Evolutionary conservation across 1,140 invertebrate species (phyloP).

Genomic region (Drosophila willistoni): DNA sequence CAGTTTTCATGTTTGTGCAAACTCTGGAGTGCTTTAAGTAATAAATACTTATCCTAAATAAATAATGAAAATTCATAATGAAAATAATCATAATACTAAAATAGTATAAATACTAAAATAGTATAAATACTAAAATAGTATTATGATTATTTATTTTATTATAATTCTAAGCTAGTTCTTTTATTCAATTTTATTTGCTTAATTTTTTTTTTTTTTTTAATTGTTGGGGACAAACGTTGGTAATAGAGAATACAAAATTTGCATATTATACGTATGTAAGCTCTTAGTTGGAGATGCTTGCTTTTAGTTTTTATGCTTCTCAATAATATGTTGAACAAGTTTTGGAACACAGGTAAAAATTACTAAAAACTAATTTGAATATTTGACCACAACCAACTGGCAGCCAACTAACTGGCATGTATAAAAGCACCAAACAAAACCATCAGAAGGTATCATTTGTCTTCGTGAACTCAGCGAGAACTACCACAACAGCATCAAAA

Average conservation of each 20-base stretch:
- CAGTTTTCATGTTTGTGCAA: too few relatives aligned
- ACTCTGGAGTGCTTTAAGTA: too few relatives aligned
- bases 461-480: slow-evolving; percentile 4
- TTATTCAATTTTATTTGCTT: neutral
- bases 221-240: neutral
- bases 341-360: too few relatives aligned
- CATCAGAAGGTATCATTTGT: slow-evolving; percentile 8
- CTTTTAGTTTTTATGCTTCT: slow-evolving; percentile 6
- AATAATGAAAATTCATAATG: too few relatives aligned
- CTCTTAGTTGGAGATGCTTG: neutral
- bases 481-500: slow-evolving; percentile 35
- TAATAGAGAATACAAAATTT: neutral
- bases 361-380: neutral
- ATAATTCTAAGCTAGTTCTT: neutral
- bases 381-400: neutral
- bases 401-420: neutral
- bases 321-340: too few relatives aligned
- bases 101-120: too few relatives aligned
- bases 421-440: neutral
- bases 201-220: neutral
- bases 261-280: neutral
- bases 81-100: too few relatives aligned
- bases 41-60: too few relatives aligned
- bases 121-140: too few relatives aligned
- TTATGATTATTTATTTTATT: too few relatives aligned